phyloP scores from a whole-genome alignment of 2,888 invertebrate species.

The Nomada fabriciana region DNA sequence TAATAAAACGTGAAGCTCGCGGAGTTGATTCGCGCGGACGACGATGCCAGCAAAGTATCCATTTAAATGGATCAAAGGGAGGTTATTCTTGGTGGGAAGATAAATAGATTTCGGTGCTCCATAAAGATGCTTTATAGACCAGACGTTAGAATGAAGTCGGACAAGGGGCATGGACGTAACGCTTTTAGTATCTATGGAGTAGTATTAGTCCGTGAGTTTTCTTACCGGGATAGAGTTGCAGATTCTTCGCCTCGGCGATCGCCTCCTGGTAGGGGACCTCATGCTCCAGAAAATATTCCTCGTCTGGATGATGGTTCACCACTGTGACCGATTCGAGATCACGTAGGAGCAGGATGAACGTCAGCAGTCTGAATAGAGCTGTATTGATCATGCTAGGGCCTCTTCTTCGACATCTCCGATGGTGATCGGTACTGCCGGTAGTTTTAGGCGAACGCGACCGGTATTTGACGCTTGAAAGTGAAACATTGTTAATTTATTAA shows the following conservation, averaged over 20 bases:
- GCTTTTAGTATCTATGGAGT: conserved; percentile 38
- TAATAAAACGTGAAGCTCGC: conserved; percentile 25
- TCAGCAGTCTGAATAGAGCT: conserved; percentile 68
- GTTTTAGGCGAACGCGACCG: neutral
- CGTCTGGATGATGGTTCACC: conserved; percentile 81
- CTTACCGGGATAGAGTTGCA: conserved; percentile 85
- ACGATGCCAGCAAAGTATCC: conserved; percentile 27
- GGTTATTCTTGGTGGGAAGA: conserved; percentile 65
- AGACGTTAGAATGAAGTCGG: conserved; percentile 49
- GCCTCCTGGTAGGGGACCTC: conserved; percentile 87
- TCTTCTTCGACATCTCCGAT: conserved; percentile 66
- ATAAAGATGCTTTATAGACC: conserved; percentile 64
- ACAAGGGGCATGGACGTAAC: conserved; percentile 37
- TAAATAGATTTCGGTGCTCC: conserved; percentile 65
- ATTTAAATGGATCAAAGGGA: conserved; percentile 64
- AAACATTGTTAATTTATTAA: neutral
- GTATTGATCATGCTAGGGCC: conserved; percentile 77
- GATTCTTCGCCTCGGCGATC: conserved; percentile 85
- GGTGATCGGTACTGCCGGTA: conserved; percentile 3
- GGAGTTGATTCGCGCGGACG: conserved; percentile 41
- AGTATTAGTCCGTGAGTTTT: conserved; percentile 27
- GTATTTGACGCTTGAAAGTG: conserved; percentile 12
- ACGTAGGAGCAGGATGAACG: conserved; percentile 70
- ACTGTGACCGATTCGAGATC: conserved; percentile 76
- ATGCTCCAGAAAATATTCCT: conserved; percentile 89